These are phyloP conservation scores for Otus sunia DNA, from an alignment of 2,113 vertebrate species.

Conservation along the genomic window DNA sequence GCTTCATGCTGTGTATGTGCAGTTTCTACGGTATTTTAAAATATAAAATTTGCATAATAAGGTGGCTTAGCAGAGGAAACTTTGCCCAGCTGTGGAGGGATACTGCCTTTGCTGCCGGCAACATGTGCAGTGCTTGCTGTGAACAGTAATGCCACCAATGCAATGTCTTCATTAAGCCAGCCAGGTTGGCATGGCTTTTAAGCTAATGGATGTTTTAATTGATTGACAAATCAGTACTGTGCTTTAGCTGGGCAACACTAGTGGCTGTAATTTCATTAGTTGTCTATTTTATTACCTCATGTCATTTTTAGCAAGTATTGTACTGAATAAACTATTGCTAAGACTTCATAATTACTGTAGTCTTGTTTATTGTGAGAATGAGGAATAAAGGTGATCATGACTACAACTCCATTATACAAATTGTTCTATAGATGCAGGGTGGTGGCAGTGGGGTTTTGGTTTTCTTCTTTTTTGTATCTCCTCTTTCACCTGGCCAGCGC, in stretches of 20 bases:
- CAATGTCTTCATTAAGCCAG: accelerated
- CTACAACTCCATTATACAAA: background rate
- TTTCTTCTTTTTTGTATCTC: background rate
- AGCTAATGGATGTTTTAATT: background rate
- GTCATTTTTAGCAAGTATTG: background rate
- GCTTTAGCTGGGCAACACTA: background rate
- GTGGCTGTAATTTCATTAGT: background rate
- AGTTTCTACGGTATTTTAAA: no score
- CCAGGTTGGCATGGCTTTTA: background rate
- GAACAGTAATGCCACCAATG: accelerated
- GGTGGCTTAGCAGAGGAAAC: background rate
- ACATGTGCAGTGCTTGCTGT: background rate
- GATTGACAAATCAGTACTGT: background rate
- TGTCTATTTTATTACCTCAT: background rate
- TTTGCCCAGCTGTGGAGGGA: background rate
- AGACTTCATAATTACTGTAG: background rate
- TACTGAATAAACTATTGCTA: background rate
- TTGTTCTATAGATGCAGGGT: background rate
- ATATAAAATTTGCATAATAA: background rate
- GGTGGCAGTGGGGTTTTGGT: background rate
- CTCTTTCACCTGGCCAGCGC: background rate
- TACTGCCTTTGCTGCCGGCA: accelerated
- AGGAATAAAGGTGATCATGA: background rate
- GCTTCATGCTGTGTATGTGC: accelerated
- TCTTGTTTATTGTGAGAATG: background rate